Evolutionary conservation across 2,888 invertebrate species (phyloP).

Genomic region (Trichacis sp.): DNA sequence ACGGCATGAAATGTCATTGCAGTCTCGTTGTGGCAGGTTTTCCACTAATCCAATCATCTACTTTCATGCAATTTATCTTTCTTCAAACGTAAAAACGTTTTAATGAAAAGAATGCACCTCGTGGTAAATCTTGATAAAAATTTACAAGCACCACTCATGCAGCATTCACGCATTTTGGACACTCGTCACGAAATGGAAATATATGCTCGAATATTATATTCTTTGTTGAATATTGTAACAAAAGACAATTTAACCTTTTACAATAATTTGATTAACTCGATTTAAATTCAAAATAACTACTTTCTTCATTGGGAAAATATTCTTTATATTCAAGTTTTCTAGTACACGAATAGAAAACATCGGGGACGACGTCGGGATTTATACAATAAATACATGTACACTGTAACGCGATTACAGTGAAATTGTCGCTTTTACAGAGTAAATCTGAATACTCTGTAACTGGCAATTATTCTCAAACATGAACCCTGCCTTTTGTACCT

Average conservation of each 20-base stretch:
- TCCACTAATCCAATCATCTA: conserved; percentile 16
- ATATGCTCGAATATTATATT: not conserved
- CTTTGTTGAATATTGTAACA: too few species aligned
- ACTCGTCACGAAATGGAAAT: not conserved
- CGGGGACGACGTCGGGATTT: not conserved
- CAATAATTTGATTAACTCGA: too few species aligned
- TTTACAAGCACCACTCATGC: not conserved
- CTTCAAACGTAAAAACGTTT: not conserved
- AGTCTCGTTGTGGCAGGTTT: conserved; percentile 48
- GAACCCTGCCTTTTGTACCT: too few species aligned
- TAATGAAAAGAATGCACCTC: not conserved
- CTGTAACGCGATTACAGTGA: not conserved
- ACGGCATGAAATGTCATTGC: conserved; percentile 43
- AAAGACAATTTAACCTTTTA: too few species aligned
- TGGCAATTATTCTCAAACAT: too few species aligned
- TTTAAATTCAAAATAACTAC: too few species aligned
- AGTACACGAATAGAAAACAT: too few species aligned
- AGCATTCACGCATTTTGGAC: not conserved
- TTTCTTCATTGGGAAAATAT: too few species aligned
- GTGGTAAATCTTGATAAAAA: not conserved
- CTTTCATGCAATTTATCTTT: not conserved
- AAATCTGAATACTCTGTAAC: too few species aligned
- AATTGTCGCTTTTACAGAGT: not conserved
- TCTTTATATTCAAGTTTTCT: too few species aligned
- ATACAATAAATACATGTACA: not conserved